Evolutionary conservation across 2,113 vertebrate species (phyloP).

Genomic region (Ceyx margarethae): DNA sequence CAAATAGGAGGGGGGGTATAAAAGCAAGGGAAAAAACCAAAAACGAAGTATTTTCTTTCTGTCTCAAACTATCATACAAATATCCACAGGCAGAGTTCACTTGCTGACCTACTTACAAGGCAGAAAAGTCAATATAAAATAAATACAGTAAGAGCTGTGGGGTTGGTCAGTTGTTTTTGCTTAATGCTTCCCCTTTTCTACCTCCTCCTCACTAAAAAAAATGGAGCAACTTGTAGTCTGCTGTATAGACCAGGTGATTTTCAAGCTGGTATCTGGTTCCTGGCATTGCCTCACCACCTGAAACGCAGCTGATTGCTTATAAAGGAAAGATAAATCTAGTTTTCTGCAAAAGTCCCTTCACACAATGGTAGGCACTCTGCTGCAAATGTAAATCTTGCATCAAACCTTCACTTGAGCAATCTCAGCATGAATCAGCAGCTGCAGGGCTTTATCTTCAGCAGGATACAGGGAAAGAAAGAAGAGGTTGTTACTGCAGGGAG

Average conservation of each 20-base stretch:
- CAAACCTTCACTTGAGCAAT: slow-evolving; percentile 23
- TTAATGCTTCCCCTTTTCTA: not conserved
- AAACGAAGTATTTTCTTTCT: not conserved
- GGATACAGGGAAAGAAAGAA: not conserved
- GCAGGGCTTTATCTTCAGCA: slow-evolving; percentile 25
- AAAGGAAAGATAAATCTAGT: slow-evolving; percentile 6
- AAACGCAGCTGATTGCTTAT: not conserved
- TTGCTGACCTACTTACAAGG: not conserved
- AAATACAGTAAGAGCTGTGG: not conserved
- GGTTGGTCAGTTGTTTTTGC: not conserved
- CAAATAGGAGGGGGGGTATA: not conserved
- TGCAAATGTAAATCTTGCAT: slow-evolving; percentile 41
- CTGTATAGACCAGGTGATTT: not conserved
- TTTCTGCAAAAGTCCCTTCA: slow-evolving; percentile 33
- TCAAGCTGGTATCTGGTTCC: slow-evolving; percentile 20
- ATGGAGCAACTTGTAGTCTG: not conserved
- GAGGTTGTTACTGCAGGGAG: not conserved
- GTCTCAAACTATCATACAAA: not conserved
- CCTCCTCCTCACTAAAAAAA: not conserved
- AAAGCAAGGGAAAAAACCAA: not conserved
- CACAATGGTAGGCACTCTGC: not conserved
- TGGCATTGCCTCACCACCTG: not conserved
- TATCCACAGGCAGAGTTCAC: not conserved
- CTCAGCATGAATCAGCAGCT: slow-evolving; percentile 43
- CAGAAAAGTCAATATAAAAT: not conserved